phyloP scores from a whole-genome alignment of 1,140 invertebrate genomes.

The Littorina saxatilis region DNA sequence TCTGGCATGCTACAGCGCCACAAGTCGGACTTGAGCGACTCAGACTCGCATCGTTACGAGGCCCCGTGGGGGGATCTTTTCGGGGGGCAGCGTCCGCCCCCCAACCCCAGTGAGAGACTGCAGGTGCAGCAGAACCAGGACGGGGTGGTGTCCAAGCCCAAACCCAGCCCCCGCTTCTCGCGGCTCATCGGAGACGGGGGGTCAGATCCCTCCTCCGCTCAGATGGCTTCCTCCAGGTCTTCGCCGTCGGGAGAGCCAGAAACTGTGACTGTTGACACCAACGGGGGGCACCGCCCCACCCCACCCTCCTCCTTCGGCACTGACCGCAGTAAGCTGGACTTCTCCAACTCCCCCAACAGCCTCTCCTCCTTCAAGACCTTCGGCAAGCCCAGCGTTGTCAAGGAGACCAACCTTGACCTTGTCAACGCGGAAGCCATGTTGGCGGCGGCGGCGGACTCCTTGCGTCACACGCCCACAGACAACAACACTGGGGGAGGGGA shows the following conservation, averaged over 20 bases:
- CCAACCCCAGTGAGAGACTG: constrained; percentile 30
- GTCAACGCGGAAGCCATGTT: constrained; percentile 41
- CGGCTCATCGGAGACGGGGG: constrained; percentile 57
- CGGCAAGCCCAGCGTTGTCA: constrained; percentile 40
- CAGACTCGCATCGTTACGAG: constrained; percentile 36
- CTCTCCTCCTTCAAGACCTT: constrained; percentile 48
- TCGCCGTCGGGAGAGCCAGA: background rate
- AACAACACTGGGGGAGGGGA: constrained; percentile 26
- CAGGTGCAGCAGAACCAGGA: background rate
- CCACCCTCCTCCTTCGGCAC: background rate
- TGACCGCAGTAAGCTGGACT: constrained; percentile 34
- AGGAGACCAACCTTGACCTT: constrained; percentile 52
- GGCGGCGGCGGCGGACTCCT: constrained; percentile 26
- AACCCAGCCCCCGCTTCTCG: constrained; percentile 69
- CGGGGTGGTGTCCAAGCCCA: constrained; percentile 48
- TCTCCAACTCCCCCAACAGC: constrained; percentile 31
- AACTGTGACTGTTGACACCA: background rate
- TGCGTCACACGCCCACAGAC: background rate
- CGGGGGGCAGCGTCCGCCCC: constrained; percentile 14
- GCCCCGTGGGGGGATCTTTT: constrained; percentile 32
- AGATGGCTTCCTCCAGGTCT: background rate
- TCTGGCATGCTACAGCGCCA: constrained; percentile 70
- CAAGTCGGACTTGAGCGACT: constrained; percentile 74
- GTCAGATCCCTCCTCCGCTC: background rate
- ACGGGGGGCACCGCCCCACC: constrained; percentile 4